phyloP scores from a whole-genome alignment of 2,888 invertebrate genomes.

The Labia minor region DNA sequence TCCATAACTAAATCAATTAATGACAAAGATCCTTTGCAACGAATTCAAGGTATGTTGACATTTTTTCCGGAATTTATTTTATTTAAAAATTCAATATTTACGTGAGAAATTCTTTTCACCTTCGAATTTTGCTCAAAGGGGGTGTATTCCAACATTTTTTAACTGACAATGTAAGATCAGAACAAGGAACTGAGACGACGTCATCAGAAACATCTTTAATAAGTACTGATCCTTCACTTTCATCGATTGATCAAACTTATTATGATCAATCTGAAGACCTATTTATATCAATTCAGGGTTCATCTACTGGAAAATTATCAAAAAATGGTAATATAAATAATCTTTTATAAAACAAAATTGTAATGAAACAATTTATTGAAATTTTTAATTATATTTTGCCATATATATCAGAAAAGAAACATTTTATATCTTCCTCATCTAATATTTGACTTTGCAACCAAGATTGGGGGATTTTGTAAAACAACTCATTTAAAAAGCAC shows the following conservation, averaged over 20 bases:
- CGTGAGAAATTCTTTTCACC: neutral
- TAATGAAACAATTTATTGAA: no score
- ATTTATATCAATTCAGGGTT: neutral
- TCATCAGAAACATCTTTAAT: neutral
- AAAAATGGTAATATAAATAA: neutral
- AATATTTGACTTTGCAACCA: no score
- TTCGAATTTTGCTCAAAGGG: neutral
- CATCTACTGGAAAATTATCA: neutral
- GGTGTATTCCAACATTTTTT: neutral
- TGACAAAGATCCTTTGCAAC: neutral
- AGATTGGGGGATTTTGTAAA: no score
- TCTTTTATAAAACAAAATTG: no score
- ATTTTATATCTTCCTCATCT: no score
- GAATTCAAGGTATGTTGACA: neutral
- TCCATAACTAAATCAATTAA: neutral
- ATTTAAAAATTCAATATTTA: neutral
- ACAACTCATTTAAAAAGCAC: no score
- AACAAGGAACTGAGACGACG: neutral
- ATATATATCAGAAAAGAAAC: no score
- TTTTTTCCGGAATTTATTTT: no score
- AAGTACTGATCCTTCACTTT: neutral
- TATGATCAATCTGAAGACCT: neutral
- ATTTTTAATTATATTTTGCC: no score
- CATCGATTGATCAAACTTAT: neutral
- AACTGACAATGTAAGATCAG: neutral